phyloP scores from a whole-genome alignment of 2,888 invertebrate genomes.

The Junonia oenone region DNA sequence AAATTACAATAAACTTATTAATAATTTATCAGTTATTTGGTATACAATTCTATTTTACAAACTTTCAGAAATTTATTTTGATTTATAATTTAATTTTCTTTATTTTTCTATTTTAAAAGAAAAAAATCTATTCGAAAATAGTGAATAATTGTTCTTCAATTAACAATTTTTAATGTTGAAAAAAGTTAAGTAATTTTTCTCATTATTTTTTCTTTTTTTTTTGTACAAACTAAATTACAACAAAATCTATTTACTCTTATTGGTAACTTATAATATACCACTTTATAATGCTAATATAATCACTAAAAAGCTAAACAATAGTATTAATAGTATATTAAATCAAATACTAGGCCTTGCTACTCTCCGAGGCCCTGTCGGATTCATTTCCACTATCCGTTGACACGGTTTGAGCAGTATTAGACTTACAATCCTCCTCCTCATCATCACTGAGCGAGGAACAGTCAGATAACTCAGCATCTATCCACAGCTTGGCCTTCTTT shows the following conservation, averaged over 20 bases:
- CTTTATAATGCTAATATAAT: background rate
- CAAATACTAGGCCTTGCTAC: conserved; percentile 32
- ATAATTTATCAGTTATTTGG: too few relatives aligned
- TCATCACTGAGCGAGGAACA: conserved; percentile 70
- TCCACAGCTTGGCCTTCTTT: conserved; percentile 69
- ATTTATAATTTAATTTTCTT: too few relatives aligned
- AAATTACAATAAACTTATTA: too few relatives aligned
- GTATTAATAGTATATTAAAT: background rate
- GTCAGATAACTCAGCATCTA: conserved; percentile 73
- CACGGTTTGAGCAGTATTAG: conserved; percentile 35
- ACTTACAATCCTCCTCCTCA: conserved; percentile 45
- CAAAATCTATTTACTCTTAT: background rate
- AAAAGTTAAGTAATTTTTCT: background rate
- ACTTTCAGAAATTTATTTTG: too few relatives aligned
- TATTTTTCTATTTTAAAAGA: too few relatives aligned
- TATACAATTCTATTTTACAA: too few relatives aligned
- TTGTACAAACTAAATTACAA: background rate
- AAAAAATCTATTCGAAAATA: conserved; percentile 23
- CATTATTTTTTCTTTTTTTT: background rate
- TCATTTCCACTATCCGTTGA: conserved; percentile 70
- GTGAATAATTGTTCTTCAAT: background rate
- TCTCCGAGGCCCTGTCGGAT: conserved; percentile 48
- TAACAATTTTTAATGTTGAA: background rate
- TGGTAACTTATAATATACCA: background rate
- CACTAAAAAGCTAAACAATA: background rate